Conservation (phyloP, 2,113 vertebrate genomes). For the Archilochus colubris region DNA sequence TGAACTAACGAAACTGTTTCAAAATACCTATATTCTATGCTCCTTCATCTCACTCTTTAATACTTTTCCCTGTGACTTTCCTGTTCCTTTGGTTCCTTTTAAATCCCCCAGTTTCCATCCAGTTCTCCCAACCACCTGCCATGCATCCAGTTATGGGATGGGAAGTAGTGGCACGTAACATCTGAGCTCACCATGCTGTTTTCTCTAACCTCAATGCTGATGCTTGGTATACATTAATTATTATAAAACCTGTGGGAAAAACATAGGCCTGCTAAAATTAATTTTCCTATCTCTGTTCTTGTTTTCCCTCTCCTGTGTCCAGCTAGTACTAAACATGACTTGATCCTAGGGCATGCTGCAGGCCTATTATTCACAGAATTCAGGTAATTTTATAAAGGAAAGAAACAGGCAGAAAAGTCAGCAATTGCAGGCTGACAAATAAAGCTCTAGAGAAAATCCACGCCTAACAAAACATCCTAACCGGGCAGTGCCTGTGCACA, state of each 20-base stretch:
- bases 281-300: neutral
- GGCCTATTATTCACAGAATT: neutral
- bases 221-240: neutral
- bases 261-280: rapidly evolving
- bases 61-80: neutral
- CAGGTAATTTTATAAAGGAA: neutral
- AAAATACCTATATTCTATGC: neutral
- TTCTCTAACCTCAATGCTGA: neutral
- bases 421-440: neutral
- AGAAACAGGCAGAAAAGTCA: neutral
- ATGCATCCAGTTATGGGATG: rapidly evolving
- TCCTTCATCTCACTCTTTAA: neutral
- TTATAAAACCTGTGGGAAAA: neutral
- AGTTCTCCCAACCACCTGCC: neutral
- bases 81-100: neutral
- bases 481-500: neutral
- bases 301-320: neutral
- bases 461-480: neutral
- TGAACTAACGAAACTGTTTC: neutral
- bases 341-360: neutral
- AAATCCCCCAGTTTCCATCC: neutral
- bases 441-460: neutral
- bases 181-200: rapidly evolving
- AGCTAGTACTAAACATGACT: neutral
- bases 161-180: neutral